phyloP scores from a whole-genome alignment of 2,797 vertebrate species.

The Mionectes olivaceus region DNA sequence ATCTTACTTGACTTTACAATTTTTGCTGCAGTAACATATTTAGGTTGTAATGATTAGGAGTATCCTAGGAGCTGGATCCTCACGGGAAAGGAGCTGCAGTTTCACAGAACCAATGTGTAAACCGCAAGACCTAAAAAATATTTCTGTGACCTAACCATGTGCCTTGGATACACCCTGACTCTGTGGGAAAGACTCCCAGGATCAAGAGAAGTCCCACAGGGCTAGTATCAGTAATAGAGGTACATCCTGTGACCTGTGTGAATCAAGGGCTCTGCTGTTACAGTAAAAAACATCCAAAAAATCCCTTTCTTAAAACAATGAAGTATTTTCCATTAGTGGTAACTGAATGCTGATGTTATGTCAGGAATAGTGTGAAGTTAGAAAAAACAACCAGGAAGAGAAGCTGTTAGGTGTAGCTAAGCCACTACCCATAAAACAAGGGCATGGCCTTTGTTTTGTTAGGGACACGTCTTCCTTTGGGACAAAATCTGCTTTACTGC shows the following conservation, averaged over 20 bases:
- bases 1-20: background rate
- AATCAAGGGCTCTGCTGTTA: background rate
- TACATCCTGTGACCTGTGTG: background rate
- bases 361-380: background rate
- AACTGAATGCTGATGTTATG: background rate
- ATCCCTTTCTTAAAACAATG: background rate
- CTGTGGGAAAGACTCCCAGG: background rate
- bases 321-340: background rate
- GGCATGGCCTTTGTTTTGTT: background rate
- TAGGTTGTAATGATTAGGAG: background rate
- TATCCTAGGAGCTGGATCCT: no score
- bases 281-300: background rate
- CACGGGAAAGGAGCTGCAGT: background rate
- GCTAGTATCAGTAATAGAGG: background rate
- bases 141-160: background rate
- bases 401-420: background rate
- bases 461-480: background rate
- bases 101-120: background rate
- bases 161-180: background rate
- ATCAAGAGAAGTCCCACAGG: background rate
- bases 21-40: background rate
- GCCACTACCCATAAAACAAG: background rate
- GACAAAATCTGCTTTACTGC: background rate
- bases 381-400: background rate
- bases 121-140: background rate